Base-by-base conservation (phyloP, 2,888 invertebrate genomes). In the Nemotelus pantherinus region DNA sequence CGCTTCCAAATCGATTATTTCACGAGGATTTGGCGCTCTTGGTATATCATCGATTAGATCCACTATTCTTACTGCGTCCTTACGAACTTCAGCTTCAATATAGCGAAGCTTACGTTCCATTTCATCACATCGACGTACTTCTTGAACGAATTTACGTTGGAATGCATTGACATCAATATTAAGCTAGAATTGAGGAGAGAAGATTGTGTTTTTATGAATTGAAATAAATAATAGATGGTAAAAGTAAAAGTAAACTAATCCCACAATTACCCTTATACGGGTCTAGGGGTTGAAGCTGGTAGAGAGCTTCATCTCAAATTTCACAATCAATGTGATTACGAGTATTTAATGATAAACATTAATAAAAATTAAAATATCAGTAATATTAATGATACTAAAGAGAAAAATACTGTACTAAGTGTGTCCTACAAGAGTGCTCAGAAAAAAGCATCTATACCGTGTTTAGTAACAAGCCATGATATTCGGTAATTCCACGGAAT, bases 41-140 rank as follows among this genome's bases (percentile, higher is more conserved):
- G 94, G 93, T 68, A 88, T 84, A 78, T 87, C 85, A 2, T 92
- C 91, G 0, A 88, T 88, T 7, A 92, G 89, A 80, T 92, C 92
- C 0, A 91, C 89, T 85, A 94, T 90, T 3, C 89, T 89, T 47
- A 96, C 92, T 1, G 88, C 89, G 82, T 95, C 95, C 85, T 93
- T 94, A 81, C 89, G 90, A 77, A 95, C 89, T 87, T 96, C 94
- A 1, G 90, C 90, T 85, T 95, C 94, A 82, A 95, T 91, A 84
- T 92, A 95, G 41, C 94, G 89, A 76, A 94, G 87, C 83, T 93
- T 93, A 65, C 94, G 88, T 84, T 95, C 94, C 93, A 96, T 92
- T 85, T 96, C 95, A 85, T 95, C 94, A 85, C 94, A 95, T 80
- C 95, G 89, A 77, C 95, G 88, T 41, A 95, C 94, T 87, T 95